Conservation (phyloP, 2,888 invertebrate genomes). For the Neoaliturus tenellus region DNA sequence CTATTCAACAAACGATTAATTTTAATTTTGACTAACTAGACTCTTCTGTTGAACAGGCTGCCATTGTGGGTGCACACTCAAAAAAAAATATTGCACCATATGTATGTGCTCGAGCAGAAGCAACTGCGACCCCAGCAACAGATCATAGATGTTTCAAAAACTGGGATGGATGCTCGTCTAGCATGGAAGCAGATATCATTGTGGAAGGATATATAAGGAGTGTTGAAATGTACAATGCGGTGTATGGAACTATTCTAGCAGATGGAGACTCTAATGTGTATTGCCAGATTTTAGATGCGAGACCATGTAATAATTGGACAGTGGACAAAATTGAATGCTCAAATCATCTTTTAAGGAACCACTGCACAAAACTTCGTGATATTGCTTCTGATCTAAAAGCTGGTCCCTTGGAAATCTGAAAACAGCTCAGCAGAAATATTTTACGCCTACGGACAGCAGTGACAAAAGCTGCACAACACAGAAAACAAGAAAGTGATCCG, state of each 20-base stretch:
- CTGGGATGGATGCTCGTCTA: slow-evolving; percentile 63
- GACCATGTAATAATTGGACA: slow-evolving; percentile 64
- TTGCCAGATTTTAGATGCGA: slow-evolving; percentile 64
- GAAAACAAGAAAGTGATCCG: neutral
- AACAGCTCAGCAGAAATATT: neutral
- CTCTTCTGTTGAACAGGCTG: too few species aligned
- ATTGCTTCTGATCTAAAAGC: slow-evolving; percentile 1
- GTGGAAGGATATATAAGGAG: slow-evolving; percentile 68
- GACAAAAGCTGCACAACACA: slow-evolving; percentile 49
- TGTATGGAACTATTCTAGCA: slow-evolving; percentile 68
- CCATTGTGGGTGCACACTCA: slow-evolving; percentile 59
- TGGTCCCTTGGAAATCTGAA: slow-evolving; percentile 38
- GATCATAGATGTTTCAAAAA: slow-evolving; percentile 66
- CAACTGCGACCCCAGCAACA: slow-evolving; percentile 56
- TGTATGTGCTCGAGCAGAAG: slow-evolving; percentile 67
- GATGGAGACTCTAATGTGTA: slow-evolving; percentile 70
- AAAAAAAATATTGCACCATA: slow-evolving; percentile 68
- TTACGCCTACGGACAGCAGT: slow-evolving; percentile 14
- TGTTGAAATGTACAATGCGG: slow-evolving; percentile 67
- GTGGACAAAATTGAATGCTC: slow-evolving; percentile 69
- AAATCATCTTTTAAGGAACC: slow-evolving; percentile 66
- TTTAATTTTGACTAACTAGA: too few species aligned
- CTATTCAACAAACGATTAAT: too few species aligned
- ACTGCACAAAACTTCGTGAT: slow-evolving; percentile 54
- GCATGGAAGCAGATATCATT: slow-evolving; percentile 70